Evolutionary conservation across 2,888 invertebrate genomes (phyloP).

Genomic region (Netelia virgata): DNA sequence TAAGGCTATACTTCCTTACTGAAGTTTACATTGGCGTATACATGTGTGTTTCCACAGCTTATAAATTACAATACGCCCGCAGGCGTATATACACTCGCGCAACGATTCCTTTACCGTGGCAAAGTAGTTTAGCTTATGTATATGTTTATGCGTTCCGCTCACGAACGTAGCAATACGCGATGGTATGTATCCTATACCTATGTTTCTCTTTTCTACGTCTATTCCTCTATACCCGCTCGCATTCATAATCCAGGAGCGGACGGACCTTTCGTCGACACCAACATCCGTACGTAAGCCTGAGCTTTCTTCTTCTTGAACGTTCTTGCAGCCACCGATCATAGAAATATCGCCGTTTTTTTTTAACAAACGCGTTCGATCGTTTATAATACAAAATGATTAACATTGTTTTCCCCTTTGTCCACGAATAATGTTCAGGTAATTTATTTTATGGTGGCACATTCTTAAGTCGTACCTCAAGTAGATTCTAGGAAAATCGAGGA

Average conservation of each 20-base stretch:
- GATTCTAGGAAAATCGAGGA: no score
- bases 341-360: no score
- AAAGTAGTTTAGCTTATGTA: slow-evolving; percentile 59
- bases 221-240: slow-evolving; percentile 29
- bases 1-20: slow-evolving; percentile 16
- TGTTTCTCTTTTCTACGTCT: slow-evolving; percentile 40
- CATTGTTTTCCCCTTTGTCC: no score
- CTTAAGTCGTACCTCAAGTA: no score
- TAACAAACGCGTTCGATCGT: no score
- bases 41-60: slow-evolving; percentile 58
- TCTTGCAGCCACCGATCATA: no score
- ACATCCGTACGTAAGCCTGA: no score
- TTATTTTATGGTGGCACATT: no score
- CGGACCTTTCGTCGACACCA: no score
- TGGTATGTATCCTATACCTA: background rate
- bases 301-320: no score
- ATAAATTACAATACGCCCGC: slow-evolving; percentile 65
- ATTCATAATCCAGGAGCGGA: background rate
- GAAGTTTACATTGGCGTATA: slow-evolving; percentile 51
- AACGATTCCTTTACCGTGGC: slow-evolving; percentile 57
- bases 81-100: slow-evolving; percentile 37
- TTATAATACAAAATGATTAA: no score
- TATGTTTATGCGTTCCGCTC: slow-evolving; percentile 17
- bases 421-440: no score
- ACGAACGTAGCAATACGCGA: slow-evolving; percentile 16